Evolutionary conservation across 2,888 invertebrate genomes (phyloP), one percentile per base, ranked within the genome.

Genomic region (Napeogenes sylphis): DNA sequence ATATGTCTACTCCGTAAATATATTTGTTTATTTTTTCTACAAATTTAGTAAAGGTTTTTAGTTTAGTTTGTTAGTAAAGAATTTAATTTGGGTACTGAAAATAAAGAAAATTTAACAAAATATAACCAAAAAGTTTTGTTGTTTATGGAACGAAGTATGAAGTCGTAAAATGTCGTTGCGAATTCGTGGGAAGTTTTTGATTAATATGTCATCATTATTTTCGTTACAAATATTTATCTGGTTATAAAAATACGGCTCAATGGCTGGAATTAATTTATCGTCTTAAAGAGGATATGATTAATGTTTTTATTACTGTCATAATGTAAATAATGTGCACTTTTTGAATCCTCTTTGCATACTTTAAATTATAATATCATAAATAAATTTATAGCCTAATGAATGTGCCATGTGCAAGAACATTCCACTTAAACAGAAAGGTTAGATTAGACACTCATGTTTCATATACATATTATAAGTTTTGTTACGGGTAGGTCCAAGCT

Each of bases 151-250:
- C 51, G 4, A 51, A 51, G 30, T 21, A 21, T 51, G 51, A 60
- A 60, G 46, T 32, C 51, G 59, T 61, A 64, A 61, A 64, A 59
- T 56, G 38, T 59, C 53, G 35, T 55, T 45, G 53, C 59, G 42
- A 45, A 55, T 46, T 53, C 64, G 62, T 66, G 66, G 55, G 64
- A 64, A 64, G 30, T n/a, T 61, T 58, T 62, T 63, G 63, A 64
- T 55, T 46, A 55, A 53, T 62, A 64, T 59, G 59, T 64, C 66
- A 66, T 66, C 59, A 47, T 66, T 66, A 66, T 64, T 62, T 66
- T 51, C 45, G 66, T 64, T 61, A 59, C 56, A 64, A 64, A 62
- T 66, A 66, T 59, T 61, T 58, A 58, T 59, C 45, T 57, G 54
- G 59, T 51, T 42, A 66, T 58, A 66, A 63, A 61, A 60, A 45